Conservation (phyloP, 2,888 invertebrate genomes). For the Phymatocera aterrima region DNA sequence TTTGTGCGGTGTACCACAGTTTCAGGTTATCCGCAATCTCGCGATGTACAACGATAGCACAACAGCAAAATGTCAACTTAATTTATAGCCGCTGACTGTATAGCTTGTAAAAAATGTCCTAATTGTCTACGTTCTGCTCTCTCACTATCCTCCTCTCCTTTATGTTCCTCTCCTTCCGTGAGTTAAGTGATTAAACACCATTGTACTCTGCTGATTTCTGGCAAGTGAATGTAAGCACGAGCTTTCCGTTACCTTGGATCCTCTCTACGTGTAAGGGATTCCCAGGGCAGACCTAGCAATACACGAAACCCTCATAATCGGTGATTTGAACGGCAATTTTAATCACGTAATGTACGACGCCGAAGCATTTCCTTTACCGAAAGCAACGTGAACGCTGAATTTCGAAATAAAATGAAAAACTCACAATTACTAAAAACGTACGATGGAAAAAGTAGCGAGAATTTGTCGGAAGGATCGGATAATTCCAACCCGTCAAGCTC, state of each 20-base stretch:
- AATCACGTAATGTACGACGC: too few species aligned
- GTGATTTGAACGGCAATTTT: too few species aligned
- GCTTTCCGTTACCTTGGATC: neutral
- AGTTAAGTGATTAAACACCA: neutral
- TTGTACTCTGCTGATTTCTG: neutral
- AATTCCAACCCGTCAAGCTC: too few species aligned
- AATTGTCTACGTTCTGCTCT: constrained; percentile 19
- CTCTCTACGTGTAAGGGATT: too few species aligned
- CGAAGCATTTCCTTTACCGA: too few species aligned
- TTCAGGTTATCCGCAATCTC: neutral
- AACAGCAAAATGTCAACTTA: neutral
- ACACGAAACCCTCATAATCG: too few species aligned
- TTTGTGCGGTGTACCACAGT: neutral
- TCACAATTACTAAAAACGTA: too few species aligned
- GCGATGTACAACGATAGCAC: neutral
- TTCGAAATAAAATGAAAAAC: too few species aligned
- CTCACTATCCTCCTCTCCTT: neutral
- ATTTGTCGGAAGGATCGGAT: too few species aligned
- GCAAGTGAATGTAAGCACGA: neutral
- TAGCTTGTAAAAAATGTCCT: neutral
- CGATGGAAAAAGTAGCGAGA: too few species aligned
- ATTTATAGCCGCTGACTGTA: constrained; percentile 20
- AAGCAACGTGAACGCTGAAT: too few species aligned
- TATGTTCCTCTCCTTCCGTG: neutral
- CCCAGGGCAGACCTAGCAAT: too few species aligned